These are phyloP conservation scores for Ictalurus punctatus DNA, from an alignment of 2,113 vertebrate species.

Conservation along the genomic window DNA sequence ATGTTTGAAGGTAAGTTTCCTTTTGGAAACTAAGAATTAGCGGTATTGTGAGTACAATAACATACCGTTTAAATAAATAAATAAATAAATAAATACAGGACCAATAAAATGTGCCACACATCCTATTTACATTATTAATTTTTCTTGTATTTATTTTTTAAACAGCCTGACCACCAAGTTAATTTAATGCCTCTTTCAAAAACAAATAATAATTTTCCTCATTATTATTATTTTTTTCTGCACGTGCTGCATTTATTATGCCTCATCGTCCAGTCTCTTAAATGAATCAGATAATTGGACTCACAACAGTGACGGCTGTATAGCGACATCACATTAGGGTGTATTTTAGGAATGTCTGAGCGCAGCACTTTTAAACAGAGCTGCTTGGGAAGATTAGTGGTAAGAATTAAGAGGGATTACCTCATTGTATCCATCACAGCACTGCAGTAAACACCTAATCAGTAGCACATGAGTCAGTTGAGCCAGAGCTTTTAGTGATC, in stretches of 20 bases:
- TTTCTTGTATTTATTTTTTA: conserved; percentile 17
- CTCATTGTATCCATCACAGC: not conserved
- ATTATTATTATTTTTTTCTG: not conserved
- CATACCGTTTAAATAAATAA: not conserved
- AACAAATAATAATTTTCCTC: not conserved
- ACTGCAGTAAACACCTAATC: conserved; percentile 16
- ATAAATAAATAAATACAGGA: not conserved
- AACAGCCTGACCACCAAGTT: not conserved
- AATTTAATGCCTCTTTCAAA: not conserved
- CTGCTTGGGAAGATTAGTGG: not conserved
- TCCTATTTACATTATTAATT: not conserved
- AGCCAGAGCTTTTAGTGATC: not conserved
- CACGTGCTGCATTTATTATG: not conserved
- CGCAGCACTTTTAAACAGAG: conserved; percentile 26
- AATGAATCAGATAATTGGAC: not conserved
- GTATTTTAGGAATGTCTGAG: conserved; percentile 29
- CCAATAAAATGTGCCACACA: not conserved
- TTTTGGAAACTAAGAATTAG: not conserved
- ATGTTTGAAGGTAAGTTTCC: not conserved
- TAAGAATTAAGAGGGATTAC: conserved; percentile 37
- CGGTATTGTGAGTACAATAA: not conserved
- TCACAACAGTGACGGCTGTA: not conserved
- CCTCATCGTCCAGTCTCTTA: too few species aligned
- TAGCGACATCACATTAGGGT: not conserved
- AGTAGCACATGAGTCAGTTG: not conserved